These are phyloP conservation scores for Maccullochella peelii DNA, from an alignment of 2,113 vertebrate species.

Conservation along the genomic window DNA sequence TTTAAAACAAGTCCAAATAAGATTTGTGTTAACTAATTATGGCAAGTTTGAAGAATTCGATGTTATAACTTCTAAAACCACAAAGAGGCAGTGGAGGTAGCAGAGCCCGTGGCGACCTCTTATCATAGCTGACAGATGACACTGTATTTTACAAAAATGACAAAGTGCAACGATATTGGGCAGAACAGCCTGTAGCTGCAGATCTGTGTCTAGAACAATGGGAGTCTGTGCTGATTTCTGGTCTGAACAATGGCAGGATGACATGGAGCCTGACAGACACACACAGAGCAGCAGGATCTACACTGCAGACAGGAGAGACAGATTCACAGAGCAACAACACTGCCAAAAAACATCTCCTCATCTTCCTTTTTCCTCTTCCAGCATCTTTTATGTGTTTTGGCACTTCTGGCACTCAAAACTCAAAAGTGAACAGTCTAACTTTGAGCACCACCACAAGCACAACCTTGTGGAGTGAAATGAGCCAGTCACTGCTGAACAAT, in stretches of 20 bases:
- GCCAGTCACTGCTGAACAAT: conserved; percentile 29
- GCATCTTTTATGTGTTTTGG: conserved; percentile 74
- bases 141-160: conserved; percentile 65
- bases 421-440: conserved; percentile 64
- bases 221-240: conserved; percentile 73
- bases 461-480: conserved; percentile 41
- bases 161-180: conserved; percentile 62
- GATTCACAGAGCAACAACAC: conserved; percentile 59
- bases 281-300: conserved; percentile 68
- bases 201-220: conserved; percentile 77
- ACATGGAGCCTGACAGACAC: conserved; percentile 77
- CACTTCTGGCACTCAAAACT: conserved; percentile 71
- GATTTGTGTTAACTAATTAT: conserved; percentile 17
- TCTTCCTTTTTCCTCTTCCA: conserved; percentile 68
- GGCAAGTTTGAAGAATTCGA: conserved; percentile 18
- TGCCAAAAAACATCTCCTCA: conserved; percentile 69
- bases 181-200: conserved; percentile 64
- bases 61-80: conserved; percentile 5
- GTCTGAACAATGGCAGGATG: conserved; percentile 83
- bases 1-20: conserved; percentile 5
- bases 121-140: conserved; percentile 45
- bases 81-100: conserved; percentile 19
- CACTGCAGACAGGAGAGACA: conserved; percentile 65
- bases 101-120: conserved; percentile 17
- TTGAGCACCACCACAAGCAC: conserved; percentile 53